Conservation (phyloP, 2,888 invertebrate species). For the Mallateleia sp. region DNA sequence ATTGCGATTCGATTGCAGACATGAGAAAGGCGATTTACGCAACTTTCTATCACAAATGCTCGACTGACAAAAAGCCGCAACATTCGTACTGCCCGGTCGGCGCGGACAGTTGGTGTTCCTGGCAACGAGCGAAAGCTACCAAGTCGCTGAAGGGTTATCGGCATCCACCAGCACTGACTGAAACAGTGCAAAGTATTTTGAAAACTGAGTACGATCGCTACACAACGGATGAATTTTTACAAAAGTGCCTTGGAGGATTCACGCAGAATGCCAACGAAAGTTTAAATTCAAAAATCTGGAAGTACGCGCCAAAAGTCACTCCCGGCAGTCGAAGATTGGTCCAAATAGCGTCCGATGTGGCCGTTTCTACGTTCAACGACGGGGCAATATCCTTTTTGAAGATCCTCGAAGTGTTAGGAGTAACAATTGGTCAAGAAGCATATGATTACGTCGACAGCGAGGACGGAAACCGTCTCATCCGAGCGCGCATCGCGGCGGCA, state of each 20-base stretch:
- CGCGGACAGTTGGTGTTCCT: slow-evolving; percentile 17
- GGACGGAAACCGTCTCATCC: slow-evolving; percentile 29
- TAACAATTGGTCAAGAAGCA: slow-evolving; percentile 54
- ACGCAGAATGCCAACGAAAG: slow-evolving; percentile 45
- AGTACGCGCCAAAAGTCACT: slow-evolving; percentile 48
- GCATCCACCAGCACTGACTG: slow-evolving; percentile 22
- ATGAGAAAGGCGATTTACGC: slow-evolving; percentile 27
- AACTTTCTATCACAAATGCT: slow-evolving; percentile 30
- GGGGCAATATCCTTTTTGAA: slow-evolving; percentile 41
- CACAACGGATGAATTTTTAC: slow-evolving; percentile 28
- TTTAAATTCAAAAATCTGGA: slow-evolving; percentile 52
- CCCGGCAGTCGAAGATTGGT: slow-evolving; percentile 47
- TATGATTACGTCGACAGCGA: slow-evolving; percentile 19
- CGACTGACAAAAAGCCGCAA: slow-evolving; percentile 34
- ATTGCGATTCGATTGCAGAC: slow-evolving; percentile 38
- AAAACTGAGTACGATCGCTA: slow-evolving; percentile 22
- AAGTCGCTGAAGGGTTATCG: slow-evolving; percentile 14
- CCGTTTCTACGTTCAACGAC: slow-evolving; percentile 50
- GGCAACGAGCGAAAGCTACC: slow-evolving; percentile 30
- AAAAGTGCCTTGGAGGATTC: slow-evolving; percentile 31
- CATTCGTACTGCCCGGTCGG: slow-evolving; percentile 28
- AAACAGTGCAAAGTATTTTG: slow-evolving; percentile 6
- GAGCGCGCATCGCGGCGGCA: slow-evolving; percentile 19
- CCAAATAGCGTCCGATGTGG: slow-evolving; percentile 25
- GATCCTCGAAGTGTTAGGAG: slow-evolving; percentile 58